These are phyloP conservation scores for Wasmannia auropunctata DNA, from an alignment of 1,140 invertebrate species.

Conservation along the genomic window DNA sequence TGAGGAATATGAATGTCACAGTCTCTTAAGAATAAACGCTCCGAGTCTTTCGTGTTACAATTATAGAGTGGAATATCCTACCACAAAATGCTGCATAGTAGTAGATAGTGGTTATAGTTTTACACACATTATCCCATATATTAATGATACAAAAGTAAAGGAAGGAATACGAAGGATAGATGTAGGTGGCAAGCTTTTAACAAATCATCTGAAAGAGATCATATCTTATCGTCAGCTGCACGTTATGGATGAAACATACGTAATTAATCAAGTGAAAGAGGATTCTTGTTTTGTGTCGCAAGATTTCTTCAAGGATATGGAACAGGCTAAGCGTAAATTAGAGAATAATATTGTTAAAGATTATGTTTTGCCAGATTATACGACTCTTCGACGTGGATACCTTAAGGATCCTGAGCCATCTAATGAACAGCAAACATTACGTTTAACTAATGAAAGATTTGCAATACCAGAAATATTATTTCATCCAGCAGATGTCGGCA, in stretches of 20 bases:
- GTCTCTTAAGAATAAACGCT: conserved; percentile 93
- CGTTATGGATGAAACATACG: conserved; percentile 99
- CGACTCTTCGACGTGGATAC: conserved; percentile 93
- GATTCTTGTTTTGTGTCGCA: conserved; percentile 97
- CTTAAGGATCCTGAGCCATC: conserved; percentile 88
- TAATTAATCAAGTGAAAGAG: conserved; percentile 99
- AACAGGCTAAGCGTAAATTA: conserved; percentile 89
- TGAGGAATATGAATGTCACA: conserved; percentile 97
- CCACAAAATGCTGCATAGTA: conserved; percentile 92
- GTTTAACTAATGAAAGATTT: conserved; percentile 97
- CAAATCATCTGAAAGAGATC: conserved; percentile 99
- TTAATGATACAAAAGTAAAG: conserved; percentile 94
- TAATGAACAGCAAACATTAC: conserved; percentile 91
- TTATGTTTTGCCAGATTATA: conserved; percentile 98
- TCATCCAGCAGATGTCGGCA: conserved; percentile 97
- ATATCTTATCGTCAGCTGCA: conserved; percentile 98
- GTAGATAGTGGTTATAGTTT: conserved; percentile 98
- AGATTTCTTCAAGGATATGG: conserved; percentile 95
- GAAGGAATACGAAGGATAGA: conserved; percentile 94
- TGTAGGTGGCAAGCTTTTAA: conserved; percentile 98
- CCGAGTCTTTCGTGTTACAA: conserved; percentile 89
- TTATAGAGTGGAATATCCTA: conserved; percentile 86
- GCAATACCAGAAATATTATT: conserved; percentile 98
- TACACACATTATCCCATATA: conserved; percentile 97
- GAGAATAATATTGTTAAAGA: conserved; percentile 90